Evolutionary conservation across 92 coral and sea anemone genomes (phyloP).

Genomic region (Parazoanthus swiftii): DNA sequence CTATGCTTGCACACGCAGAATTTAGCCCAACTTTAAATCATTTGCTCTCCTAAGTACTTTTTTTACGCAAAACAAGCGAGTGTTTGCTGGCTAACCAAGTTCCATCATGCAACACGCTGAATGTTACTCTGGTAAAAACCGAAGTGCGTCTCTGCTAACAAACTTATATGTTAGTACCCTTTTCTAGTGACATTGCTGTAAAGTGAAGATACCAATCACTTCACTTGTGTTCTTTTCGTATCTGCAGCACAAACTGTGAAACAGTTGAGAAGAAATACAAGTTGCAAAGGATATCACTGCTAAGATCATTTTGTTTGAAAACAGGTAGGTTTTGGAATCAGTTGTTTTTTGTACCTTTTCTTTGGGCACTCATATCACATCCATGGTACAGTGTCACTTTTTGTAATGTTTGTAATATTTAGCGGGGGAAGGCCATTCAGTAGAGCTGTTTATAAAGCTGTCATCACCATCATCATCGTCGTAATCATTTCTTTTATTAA

Average conservation of each 20-base stretch:
- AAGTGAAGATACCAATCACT: too few species aligned
- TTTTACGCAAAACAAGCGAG: background rate
- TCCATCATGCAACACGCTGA: background rate
- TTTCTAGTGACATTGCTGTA: too few species aligned
- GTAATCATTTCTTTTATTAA: too few species aligned
- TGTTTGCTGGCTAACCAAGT: background rate
- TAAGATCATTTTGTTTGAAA: slow-evolving; percentile 82
- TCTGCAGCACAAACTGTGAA: slow-evolving; percentile 72
- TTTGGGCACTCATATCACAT: too few species aligned
- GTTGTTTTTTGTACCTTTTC: background rate
- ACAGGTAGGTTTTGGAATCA: slow-evolving; percentile 59
- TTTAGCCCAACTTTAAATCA: background rate
- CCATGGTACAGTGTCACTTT: too few species aligned
- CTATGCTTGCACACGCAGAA: too few species aligned
- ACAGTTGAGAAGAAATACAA: slow-evolving; percentile 65
- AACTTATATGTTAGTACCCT: background rate
- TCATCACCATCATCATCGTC: too few species aligned
- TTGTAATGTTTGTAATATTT: too few species aligned
- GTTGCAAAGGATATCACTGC: slow-evolving; percentile 84
- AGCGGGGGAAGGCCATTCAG: too few species aligned
- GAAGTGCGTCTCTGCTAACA: background rate
- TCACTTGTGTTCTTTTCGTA: background rate
- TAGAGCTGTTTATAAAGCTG: too few species aligned
- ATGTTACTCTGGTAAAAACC: background rate
- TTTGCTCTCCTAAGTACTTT: too few species aligned